phyloP scores from a whole-genome alignment of 2,888 invertebrate species.

The Brachycybe producta region DNA sequence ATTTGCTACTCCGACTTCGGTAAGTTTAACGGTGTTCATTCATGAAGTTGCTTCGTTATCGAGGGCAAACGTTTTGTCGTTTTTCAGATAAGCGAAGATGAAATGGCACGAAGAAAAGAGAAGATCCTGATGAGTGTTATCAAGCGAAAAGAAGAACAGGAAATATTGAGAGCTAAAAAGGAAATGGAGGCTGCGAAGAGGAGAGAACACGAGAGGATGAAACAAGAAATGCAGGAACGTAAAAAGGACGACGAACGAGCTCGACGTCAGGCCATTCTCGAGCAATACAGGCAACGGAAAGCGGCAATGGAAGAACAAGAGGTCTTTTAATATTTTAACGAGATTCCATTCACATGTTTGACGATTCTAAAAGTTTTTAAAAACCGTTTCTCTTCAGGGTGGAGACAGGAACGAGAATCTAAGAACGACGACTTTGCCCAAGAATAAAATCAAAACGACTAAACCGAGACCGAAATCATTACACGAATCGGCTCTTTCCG shows the following conservation, averaged over 20 bases:
- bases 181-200: conserved; percentile 67
- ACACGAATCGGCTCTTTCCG: conserved; percentile 44
- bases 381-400: background rate
- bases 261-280: conserved; percentile 74
- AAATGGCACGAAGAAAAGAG: conserved; percentile 87
- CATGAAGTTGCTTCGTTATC: background rate
- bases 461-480: conserved; percentile 78
- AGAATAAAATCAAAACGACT: conserved; percentile 21
- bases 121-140: conserved; percentile 76
- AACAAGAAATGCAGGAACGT: conserved; percentile 52
- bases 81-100: conserved; percentile 61
- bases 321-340: conserved; percentile 20
- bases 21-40: conserved; percentile 28
- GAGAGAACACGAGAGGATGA: conserved; percentile 59
- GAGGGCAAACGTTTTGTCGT: background rate
- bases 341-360: background rate
- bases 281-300: conserved; percentile 86
- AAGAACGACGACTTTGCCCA: conserved; percentile 22
- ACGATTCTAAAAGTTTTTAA: background rate
- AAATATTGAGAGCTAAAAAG: conserved; percentile 68
- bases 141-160: conserved; percentile 79
- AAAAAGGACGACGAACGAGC: conserved; percentile 69
- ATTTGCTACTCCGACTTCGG: conserved; percentile 51
- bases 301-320: conserved; percentile 62
- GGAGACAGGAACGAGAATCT: conserved; percentile 7